Evolutionary conservation across 2,888 invertebrate species (phyloP).

Genomic region (Microplitis manilae): DNA sequence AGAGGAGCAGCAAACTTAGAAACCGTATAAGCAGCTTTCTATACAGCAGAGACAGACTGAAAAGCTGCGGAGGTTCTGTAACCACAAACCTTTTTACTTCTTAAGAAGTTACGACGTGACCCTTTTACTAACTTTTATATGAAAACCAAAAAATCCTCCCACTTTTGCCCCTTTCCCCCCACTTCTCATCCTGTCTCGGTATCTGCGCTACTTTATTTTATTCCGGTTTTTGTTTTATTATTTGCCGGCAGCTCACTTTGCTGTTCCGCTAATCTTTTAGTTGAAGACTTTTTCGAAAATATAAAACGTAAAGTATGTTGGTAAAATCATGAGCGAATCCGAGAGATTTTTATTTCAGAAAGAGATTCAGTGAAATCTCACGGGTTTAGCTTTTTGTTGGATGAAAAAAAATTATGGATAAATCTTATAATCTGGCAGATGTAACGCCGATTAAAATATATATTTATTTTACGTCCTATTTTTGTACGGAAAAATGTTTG

Average conservation of each 20-base stretch:
- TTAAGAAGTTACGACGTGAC: slow-evolving; percentile 14
- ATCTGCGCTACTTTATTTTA: neutral
- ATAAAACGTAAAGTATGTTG: neutral
- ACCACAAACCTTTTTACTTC: slow-evolving; percentile 1
- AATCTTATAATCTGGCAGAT: neutral
- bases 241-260: neutral
- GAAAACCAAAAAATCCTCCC: neutral
- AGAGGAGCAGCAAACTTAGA: neutral
- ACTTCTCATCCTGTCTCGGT: no score
- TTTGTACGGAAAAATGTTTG: neutral
- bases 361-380: no score
- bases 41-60: neutral
- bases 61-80: neutral
- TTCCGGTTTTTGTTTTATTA: neutral
- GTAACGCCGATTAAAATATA: neutral
- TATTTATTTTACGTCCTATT: neutral
- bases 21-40: slow-evolving; percentile 14
- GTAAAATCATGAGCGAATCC: neutral
- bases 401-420: neutral
- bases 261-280: neutral
- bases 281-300: neutral
- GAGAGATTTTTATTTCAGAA: no score
- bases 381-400: neutral
- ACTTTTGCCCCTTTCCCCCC: no score
- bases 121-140: slow-evolving; percentile 5